Conservation (phyloP, 1,140 invertebrate genomes). For the Anoplolepis gracilipes region DNA sequence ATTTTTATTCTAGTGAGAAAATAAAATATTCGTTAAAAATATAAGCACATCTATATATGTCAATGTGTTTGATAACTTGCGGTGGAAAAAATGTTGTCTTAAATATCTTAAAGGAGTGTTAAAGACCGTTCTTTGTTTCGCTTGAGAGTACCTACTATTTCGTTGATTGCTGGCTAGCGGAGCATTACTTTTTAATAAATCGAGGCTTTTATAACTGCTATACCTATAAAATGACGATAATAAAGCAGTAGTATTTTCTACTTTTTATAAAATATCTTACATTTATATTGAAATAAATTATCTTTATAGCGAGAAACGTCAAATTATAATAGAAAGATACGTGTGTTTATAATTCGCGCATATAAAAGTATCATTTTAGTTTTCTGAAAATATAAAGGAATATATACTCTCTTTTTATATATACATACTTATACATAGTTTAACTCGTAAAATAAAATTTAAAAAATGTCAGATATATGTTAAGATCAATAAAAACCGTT, state of each 20-base stretch:
- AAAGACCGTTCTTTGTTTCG: constrained; percentile 3
- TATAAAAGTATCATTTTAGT: background rate
- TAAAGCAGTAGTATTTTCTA: background rate
- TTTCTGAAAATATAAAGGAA: background rate
- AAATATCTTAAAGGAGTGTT: constrained; percentile 24
- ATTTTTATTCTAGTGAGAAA: background rate
- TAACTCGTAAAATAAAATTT: background rate
- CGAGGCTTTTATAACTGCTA: constrained; percentile 1
- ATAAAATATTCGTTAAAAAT: background rate
- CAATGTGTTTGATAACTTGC: background rate
- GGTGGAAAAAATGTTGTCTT: constrained; percentile 9
- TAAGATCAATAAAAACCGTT: background rate
- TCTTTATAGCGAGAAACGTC: constrained; percentile 22
- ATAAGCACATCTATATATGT: background rate
- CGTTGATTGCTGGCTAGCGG: background rate
- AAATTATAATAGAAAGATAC: constrained; percentile 13
- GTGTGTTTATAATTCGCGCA: background rate
- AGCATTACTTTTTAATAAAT: constrained; percentile 56
- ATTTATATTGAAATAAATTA: constrained; percentile 37
- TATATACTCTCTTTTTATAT: background rate
- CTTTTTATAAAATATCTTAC: background rate
- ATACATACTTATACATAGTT: background rate
- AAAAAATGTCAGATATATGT: background rate
- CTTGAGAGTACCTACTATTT: background rate
- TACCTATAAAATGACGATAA: background rate